Evolutionary conservation across 1,140 invertebrate genomes (phyloP), one percentile per base, ranked within the genome.

Genomic region (Daktulosphaira vitifoliae): DNA sequence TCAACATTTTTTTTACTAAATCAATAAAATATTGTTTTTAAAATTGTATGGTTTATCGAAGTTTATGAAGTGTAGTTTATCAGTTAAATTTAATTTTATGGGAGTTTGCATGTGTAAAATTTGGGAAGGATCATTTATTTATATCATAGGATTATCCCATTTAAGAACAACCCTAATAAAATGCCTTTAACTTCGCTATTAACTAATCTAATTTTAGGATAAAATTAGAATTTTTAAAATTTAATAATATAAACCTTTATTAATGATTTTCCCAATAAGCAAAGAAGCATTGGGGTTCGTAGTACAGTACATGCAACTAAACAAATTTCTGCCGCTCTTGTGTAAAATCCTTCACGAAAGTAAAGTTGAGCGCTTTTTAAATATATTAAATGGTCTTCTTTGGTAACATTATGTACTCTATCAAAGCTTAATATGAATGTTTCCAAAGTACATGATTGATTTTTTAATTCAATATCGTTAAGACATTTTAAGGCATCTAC

Each of bases 181-280:
- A n/a, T n/a, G n/a, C n/a, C n/a, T n/a, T n/a, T n/a, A n/a, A n/a
- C n/a, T n/a, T n/a, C n/a, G n/a, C n/a, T n/a, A n/a, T n/a, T n/a
- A n/a, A n/a, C n/a, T n/a, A n/a, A n/a, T n/a, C n/a, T n/a, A n/a
- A n/a, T n/a, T n/a, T n/a, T n/a, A n/a, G n/a, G n/a, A n/a, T n/a
- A n/a, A n/a, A n/a, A n/a, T n/a, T n/a, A n/a, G n/a, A n/a, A n/a
- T n/a, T n/a, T n/a, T n/a, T n/a, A n/a, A n/a, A n/a, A n/a, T n/a
- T n/a, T n/a, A n/a, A n/a, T n/a, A n/a, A n/a, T n/a, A 33, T 11
- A 33, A 6, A 62, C 56, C 25, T 33, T 1, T 13, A 62, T 46
- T 9, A 26, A 62, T 46, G 38, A 62, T 33, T 62, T 62, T 1
- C 38, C 56, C 25, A 62, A 48, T 25, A 62, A n/a, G 8, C 3